Evolutionary conservation across 37 sponge, comb jelly and placozoan species (phyloP), one percentile per base, ranked within the genome.

Genomic region (Bolinopsis microptera): DNA sequence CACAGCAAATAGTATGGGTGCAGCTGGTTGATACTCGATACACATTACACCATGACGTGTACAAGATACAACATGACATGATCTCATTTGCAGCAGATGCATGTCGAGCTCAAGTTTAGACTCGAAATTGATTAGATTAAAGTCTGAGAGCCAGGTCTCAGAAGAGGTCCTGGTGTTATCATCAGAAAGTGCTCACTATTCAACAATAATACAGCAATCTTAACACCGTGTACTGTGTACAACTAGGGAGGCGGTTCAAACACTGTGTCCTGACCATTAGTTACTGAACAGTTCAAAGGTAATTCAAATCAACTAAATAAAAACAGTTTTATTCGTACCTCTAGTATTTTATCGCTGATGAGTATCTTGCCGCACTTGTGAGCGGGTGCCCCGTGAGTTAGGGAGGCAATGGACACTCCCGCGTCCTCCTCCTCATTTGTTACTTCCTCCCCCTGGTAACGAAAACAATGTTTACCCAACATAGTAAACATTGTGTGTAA

Each of bases 381-480:
- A 9, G 90, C 90, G 0, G 90, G 90, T 5, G 90, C 41, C 3
- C 90, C 90, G 31, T 18, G 90, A 26, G 90, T 86, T 2, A 86
- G 90, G 3, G 90, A 86, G n/a, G 90, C 90, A 3, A 86, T 40
- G 3, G 32, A 41, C 27, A 41, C 90, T 30, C 90, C 61, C 32
- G 21, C 41, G 23, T 86, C 90, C 24, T 82, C 83, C 35, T 31
- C 75, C 26, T 72, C 31, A 23, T 72, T n/a, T 30, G 22, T 21
- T 5, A 30, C 75, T 5, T n/a, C 31, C 75, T 72, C 31, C 13
- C 31, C 26, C 26, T 72, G 18, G 31, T 72, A 72, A 72, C 26
- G 26, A n/a, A n/a, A 72, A 21, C n/a, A 23, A 3, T 30, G 75
- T 72, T 72, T 18, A 48, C 61, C 5, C 61, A 48, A n/a, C n/a